Evolutionary conservation across 2,888 invertebrate species (phyloP), one percentile per base, ranked within the genome.

Genomic region (Archips xylosteana): DNA sequence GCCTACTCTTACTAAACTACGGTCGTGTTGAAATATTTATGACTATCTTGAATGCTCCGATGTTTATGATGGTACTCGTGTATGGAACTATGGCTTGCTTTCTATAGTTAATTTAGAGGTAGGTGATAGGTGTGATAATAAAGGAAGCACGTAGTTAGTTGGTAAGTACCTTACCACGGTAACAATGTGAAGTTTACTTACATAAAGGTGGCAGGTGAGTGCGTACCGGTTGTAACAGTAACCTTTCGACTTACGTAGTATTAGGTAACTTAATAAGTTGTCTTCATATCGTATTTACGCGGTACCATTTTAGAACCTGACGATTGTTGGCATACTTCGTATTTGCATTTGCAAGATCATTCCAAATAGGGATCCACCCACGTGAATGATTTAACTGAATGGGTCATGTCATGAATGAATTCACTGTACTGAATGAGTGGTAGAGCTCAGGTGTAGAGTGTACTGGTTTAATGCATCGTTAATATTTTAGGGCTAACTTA

Each of bases 141-240:
- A 23, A 54, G 54, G 54, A 54, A 54, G 54, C 54, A 23, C 9
- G 23, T 54, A 54, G 54, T 54, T 54, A 54, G 23, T 3, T 2
- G 23, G 23, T 49, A 15, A n/a, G 54, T 54, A 54, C 54, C 8
- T 23, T 54, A 54, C 12, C 1, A n/a, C 9, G 42, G 57, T 47
- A 45, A n/a, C 60, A 60, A 60, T 23, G 51, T 57, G 63, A 51
- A 62, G 62, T 54, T 63, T 8, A 36, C 57, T 70, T 64, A 63
- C 57, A 70, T 70, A 70, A 57, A 72, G 60, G 71, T 63, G 65
- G 57, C 47, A 39, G 12, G 71, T 74, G 76, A 78, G 73, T 75
- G 49, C 75, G 72, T 73, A 74, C 64, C 64, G 70, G 59, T 59
- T 64, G 59, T 64, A 47, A 57, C 59, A 13, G 54, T 64, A 64